Conservation (phyloP, 2,888 invertebrate species). For the Harpalus rubripes region DNA sequence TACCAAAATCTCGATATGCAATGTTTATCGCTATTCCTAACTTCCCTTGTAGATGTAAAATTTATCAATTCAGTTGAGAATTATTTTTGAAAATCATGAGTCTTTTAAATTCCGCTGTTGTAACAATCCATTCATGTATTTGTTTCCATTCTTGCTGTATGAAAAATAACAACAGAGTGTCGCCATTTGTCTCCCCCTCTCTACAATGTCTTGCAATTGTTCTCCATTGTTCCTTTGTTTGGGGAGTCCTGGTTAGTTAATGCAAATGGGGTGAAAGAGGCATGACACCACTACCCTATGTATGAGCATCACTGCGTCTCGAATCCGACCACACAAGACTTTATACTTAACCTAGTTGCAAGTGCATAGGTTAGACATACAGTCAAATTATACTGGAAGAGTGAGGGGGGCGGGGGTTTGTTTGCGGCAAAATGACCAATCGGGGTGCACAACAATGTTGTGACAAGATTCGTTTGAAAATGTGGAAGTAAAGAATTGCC, state of each 20-base stretch:
- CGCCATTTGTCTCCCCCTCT: neutral
- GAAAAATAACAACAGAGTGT: neutral
- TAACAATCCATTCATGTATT: neutral
- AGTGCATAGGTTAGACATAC: slow-evolving; percentile 15
- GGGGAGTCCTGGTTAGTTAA: slow-evolving; percentile 19
- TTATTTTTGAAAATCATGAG: too few species aligned
- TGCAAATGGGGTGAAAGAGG: slow-evolving; percentile 46
- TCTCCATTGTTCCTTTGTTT: slow-evolving; percentile 10
- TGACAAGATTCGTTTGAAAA: too few species aligned
- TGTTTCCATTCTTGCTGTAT: neutral
- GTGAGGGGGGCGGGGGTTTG: neutral
- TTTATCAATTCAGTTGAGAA: too few species aligned
- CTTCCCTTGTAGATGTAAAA: too few species aligned
- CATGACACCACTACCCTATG: slow-evolving; percentile 6
- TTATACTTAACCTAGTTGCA: slow-evolving; percentile 47
- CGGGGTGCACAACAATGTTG: neutral
- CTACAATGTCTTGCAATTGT: neutral
- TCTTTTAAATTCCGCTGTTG: neutral
- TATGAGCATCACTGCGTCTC: neutral
- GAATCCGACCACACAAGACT: slow-evolving; percentile 25
- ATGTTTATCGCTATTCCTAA: too few species aligned
- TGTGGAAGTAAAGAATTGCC: too few species aligned
- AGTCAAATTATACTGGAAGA: slow-evolving; percentile 10
- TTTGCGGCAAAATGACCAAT: neutral
- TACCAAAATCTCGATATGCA: too few species aligned